Conservation (phyloP, 1,140 invertebrate genomes). For the Amphibalanus amphitrite region DNA sequence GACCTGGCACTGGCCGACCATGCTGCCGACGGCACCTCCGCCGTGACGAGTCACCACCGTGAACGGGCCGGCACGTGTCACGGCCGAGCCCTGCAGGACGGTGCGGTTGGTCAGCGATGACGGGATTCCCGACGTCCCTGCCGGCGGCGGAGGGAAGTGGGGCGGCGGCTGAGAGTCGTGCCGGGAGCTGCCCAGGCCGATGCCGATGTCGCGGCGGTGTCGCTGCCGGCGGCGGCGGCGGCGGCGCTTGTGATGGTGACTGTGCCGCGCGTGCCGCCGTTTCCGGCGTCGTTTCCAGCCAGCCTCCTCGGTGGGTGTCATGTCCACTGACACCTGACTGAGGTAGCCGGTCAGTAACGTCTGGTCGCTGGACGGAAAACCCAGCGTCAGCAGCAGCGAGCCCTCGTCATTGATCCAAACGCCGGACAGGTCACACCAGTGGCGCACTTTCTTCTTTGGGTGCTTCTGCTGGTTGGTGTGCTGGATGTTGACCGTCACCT, state of each 20-base stretch:
- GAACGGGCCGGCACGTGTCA: background rate
- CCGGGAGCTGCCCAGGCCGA: background rate
- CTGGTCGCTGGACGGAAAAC: background rate
- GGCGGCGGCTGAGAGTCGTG: background rate
- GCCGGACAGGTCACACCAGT: conserved; percentile 3
- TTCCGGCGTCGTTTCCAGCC: background rate
- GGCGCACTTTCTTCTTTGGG: background rate
- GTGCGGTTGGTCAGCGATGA: background rate
- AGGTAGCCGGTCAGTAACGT: background rate
- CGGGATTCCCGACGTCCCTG: background rate
- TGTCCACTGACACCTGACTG: background rate
- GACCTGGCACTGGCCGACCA: conserved; percentile 1
- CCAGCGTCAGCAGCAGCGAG: background rate
- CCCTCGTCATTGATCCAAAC: conserved; percentile 1
- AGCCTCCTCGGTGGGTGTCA: background rate
- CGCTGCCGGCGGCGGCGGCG: background rate
- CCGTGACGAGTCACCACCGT: background rate
- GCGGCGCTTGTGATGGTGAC: background rate
- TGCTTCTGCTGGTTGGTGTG: background rate
- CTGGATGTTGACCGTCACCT: background rate
- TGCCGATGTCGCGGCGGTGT: background rate
- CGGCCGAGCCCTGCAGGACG: background rate
- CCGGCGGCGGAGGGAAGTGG: background rate
- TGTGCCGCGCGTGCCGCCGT: background rate
- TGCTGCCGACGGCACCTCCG: background rate